Evolutionary conservation across 2,113 vertebrate genomes (phyloP), one percentile per base, ranked within the genome.

Genomic region (Sprattus sprattus): DNA sequence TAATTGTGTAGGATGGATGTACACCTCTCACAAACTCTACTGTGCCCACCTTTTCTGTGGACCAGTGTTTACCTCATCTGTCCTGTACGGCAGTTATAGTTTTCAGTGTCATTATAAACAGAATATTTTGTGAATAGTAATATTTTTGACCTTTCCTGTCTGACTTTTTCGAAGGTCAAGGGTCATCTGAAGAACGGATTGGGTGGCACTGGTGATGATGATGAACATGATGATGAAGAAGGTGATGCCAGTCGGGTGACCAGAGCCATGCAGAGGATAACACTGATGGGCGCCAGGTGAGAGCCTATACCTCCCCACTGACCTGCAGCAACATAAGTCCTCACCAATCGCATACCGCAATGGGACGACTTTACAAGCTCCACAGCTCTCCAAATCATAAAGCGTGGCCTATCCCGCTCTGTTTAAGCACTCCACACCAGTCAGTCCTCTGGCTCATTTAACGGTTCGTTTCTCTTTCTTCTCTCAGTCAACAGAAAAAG

Each of bases 401-500:
- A 20, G 52, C 13, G 2, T 54, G 1, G n/a, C 22, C 22, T 4
- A 4, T 64, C n/a, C n/a, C 20, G 20, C 25, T 28, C 32, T 39
- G 71, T 60, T 60, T 54, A 15, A 15, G 32, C 64, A 71, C 25
- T 28, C 64, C 64, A 32, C 9, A 71, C 64, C 11, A 71, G 28
- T 71, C 64, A 71, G 64, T 28, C 25, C n/a, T 71, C 18, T 5
- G 22, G 3, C 20, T 64, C 64, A 0, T 9, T 11, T 71, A 11
- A n/a, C 25, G n/a, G 8, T 13, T 15, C 13, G 25, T 13, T 18
- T 88, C n/a, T 49, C 60, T 78, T 80, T 91, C 52, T 83, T 81
- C 28, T 93, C 95, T 92, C 93, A 99, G 98, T 91, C 96, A 97
- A 85, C 96, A 97, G 91, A 95, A 96, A 89, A 96, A 94, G 86